Evolutionary conservation across 2,888 invertebrate genomes (phyloP), one percentile per base, ranked within the genome.

Genomic region (Conus canariensis): DNA sequence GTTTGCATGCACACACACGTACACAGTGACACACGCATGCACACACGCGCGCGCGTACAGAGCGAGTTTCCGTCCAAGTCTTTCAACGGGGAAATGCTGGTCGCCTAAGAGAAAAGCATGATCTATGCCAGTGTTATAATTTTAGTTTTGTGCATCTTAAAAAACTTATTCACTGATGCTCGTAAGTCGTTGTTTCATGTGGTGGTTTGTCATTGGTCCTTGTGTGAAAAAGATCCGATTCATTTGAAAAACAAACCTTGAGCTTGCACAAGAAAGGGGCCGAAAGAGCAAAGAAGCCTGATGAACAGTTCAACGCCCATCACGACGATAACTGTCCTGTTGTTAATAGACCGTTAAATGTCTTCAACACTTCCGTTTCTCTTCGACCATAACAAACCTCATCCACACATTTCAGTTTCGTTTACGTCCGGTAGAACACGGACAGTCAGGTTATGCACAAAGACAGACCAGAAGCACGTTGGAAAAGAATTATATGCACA

Each of bases 1-100:
- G 45, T 45, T 45, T 3, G 30, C 30, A 30, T 1, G 30, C 80
- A 80, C 80, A 80, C 80, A 45, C 80, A 80, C 80, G 30, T 45
- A 45, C 80, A 80, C 80, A 30, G 30, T 30, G 30, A 30, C 80
- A 30, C 80, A 14, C 60, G 14, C 80, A 30, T 16, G 14, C 80
- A 80, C 80, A 80, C 80, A 80, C 80, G 30, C 80, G 30, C 80
- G 30, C 80, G 30, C 80, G 25, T 30, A 80, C 80, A 80, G 30
- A 80, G 45, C 45, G 45, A 45, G 45, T 45, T 45, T 45, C 45
- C 45, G 45, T 45, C 45, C 45, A 45, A 45, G 45, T 3, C 45
- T 45, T 45, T 45, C 45, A 45, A 1, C 4, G 0, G 45, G 45
- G 45, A 45, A 45, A 45, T 45, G 45, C 45, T 45, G 45, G 45